Conservation (phyloP, 2,888 invertebrate species). For the Acleris emargana region DNA sequence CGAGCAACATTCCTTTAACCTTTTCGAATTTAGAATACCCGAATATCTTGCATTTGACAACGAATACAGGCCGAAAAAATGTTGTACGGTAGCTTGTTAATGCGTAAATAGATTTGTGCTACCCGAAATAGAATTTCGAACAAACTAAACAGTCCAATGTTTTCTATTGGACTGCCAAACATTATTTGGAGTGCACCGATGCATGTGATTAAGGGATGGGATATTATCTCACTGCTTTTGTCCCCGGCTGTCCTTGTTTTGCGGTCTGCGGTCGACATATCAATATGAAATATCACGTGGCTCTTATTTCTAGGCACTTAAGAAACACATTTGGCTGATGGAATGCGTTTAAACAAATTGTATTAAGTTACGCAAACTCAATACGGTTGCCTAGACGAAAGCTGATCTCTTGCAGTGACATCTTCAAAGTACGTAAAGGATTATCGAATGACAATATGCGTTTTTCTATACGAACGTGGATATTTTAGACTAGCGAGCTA, state of each 20-base stretch:
- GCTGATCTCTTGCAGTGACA: constrained; percentile 81
- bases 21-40: constrained; percentile 68
- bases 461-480: constrained; percentile 68
- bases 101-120: constrained; percentile 62
- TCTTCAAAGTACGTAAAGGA: constrained; percentile 80
- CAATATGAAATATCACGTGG: constrained; percentile 46
- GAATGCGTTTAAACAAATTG: constrained; percentile 54
- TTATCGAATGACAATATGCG: constrained; percentile 80
- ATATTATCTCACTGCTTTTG: constrained; percentile 78
- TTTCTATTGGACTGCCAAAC: constrained; percentile 69
- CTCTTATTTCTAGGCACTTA: constrained; percentile 54
- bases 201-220: constrained; percentile 83
- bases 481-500: constrained; percentile 77
- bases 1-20: constrained; percentile 65
- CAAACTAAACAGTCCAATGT: constrained; percentile 65
- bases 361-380: constrained; percentile 82
- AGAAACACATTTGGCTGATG: constrained; percentile 45
- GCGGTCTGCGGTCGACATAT: constrained; percentile 73
- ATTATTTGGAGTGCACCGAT: constrained; percentile 78
- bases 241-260: constrained; percentile 71
- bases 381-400: constrained; percentile 79
- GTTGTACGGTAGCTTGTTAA: constrained; percentile 64
- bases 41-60: constrained; percentile 67
- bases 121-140: constrained; percentile 67
- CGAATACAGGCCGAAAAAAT: constrained; percentile 57